phyloP scores from a whole-genome alignment of 2,113 vertebrate species.

The Xiphorhynchus elegans region DNA sequence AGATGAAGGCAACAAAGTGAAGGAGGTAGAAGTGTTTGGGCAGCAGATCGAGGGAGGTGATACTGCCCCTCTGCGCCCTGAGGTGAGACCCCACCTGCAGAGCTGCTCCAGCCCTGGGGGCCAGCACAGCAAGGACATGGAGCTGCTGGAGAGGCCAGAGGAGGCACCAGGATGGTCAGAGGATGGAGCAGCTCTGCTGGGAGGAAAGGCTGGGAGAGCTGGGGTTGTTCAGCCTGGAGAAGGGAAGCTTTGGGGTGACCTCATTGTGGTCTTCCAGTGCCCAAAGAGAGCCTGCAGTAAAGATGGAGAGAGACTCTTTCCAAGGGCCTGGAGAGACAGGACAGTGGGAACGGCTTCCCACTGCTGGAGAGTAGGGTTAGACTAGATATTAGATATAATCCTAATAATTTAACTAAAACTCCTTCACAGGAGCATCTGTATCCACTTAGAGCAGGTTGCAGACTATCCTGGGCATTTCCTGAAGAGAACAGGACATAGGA shows the following conservation, averaged over 20 bases:
- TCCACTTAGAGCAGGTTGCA: not conserved
- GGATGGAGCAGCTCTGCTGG: not conserved
- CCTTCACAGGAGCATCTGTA: not conserved
- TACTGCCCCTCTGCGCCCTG: not conserved
- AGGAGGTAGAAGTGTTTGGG: not conserved
- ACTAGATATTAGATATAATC: not conserved
- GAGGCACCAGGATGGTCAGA: not conserved
- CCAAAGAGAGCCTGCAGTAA: not conserved
- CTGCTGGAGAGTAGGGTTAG: not conserved
- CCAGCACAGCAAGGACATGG: not conserved
- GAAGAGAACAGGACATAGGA: not conserved
- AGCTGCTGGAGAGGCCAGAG: not conserved
- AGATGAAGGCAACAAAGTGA: not conserved
- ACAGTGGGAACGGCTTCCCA: not conserved
- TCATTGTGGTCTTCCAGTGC: not conserved
- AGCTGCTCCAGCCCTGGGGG: not conserved
- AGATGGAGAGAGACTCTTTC: not conserved
- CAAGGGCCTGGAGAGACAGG: not conserved
- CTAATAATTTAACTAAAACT: not conserved
- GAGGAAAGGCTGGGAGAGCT: not conserved
- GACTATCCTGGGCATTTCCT: not conserved
- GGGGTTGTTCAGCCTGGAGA: not conserved
- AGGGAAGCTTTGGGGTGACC: not conserved
- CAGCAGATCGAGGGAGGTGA: not conserved
- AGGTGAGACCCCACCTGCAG: not conserved